Base-by-base conservation (phyloP, 2,888 invertebrate genomes). In the Zaprionus obscuricornis region DNA sequence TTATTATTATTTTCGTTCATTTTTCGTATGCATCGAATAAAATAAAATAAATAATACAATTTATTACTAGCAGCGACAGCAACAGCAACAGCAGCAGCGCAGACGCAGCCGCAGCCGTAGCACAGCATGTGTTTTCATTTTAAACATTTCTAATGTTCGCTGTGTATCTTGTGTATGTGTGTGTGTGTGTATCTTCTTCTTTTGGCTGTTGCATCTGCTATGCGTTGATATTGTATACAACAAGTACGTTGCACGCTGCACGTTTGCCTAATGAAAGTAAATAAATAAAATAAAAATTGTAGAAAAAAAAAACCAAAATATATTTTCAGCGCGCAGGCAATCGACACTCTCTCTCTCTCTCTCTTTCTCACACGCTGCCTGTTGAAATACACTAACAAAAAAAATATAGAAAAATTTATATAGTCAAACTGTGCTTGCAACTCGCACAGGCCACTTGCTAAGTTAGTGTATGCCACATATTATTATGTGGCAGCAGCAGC, bases 31-130 rank as follows among this genome's bases (percentile, higher is more conserved):
- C 42, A 36, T 18, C 50, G 60, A 78, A 82, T 82, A 86, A 86
- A 85, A 82, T 82, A 86, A 77, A 70, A 86, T 84, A 82, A 86
- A 84, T 82, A 86, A 77, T 82, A 81, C 67, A 84, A 82, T 82
- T 83, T 86, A 81, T 84, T 76, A 59, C 26, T 20, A n/a, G 76
- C 57, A 65, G 51, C 59, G 49, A 22, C 62, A 51, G 60, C 65
- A 31, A 40, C 42, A 13, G 26, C 34, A 22, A 11, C 8, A 18
- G 8, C 13, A 18, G 11, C 34, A 7, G 42, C 42, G 17, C 39
- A 40, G 37, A 33, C 20, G 18, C 18, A 45, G 22, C 42, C 45
- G 22, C 34, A 29, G 5, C 3, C 6, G n/a, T 33, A 40, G 33
- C 47, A 36, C 71, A 66, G 67, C 76, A 57, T 62, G 72, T 75